Conservation (phyloP, 2,797 vertebrate species). For the Cuculus canorus region DNA sequence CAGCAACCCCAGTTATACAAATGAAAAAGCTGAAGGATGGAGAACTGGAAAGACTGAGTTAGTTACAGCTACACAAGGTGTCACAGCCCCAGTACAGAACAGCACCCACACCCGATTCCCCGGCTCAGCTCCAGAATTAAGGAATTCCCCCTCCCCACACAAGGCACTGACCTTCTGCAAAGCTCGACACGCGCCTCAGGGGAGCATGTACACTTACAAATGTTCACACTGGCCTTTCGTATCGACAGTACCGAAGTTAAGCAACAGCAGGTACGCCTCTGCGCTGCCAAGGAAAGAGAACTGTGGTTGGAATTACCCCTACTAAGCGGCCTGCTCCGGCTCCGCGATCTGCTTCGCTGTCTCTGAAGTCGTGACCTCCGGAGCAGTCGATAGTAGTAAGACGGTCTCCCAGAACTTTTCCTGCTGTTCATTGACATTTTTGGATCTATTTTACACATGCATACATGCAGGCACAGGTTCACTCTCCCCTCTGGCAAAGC, state of each 20-base stretch:
- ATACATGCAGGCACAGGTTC: constrained; percentile 50
- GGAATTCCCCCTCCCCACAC: neutral
- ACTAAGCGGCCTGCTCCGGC: constrained; percentile 88
- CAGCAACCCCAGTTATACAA: fast-evolving
- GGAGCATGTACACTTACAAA: neutral
- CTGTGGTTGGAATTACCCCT: constrained; percentile 82
- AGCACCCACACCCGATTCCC: neutral
- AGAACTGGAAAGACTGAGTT: neutral
- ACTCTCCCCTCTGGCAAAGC: constrained; percentile 60
- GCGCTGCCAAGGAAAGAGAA: neutral
- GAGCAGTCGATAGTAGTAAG: constrained; percentile 97
- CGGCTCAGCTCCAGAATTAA: neutral
- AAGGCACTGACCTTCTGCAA: neutral
- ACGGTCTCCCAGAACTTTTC: constrained; percentile 92
- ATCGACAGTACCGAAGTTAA: neutral
- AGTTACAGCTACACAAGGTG: neutral
- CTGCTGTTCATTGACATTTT: constrained; percentile 91
- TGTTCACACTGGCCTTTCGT: neutral
- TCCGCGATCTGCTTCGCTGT: constrained; percentile 95
- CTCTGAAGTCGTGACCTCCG: constrained; percentile 94
- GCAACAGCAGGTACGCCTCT: neutral
- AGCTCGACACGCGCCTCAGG: neutral
- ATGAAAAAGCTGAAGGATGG: fast-evolving
- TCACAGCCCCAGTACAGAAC: neutral
- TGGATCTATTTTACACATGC: constrained; percentile 54